Base-by-base conservation (phyloP, 2,113 vertebrate species). In the Patagioenas fasciata region DNA sequence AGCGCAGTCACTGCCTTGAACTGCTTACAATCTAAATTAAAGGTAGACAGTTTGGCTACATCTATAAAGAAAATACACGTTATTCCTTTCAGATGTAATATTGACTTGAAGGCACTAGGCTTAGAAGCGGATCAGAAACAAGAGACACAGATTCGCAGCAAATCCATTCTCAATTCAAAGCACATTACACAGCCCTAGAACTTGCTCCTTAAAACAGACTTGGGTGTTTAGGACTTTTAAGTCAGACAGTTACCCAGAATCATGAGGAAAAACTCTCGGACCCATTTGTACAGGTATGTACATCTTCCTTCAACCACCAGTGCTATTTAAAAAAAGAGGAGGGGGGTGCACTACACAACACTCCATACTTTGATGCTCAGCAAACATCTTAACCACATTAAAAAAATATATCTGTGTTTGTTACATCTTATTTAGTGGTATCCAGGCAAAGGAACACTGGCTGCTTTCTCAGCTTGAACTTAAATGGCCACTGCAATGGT, bases 201-300 rank as follows among this genome's bases (percentile, higher is more conserved):
- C 34, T 0, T 51, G 15, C 28, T 12, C 66, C 62, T 54, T 47
- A 18, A 56, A 79, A 32, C 12, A 62, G 48, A 54, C 11, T 23
- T 40, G 34, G 5, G 3, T 13, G 19, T 56, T 69, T 14, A 44
- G 34, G 31, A 47, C n/a, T 64, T 82, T 32, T 57, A 75, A 12
- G 42, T 62, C 71, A 75, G 47, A 57, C 40, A 77, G 38, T 60
- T 32, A 56, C 32, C 58, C 9, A 12, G 16, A 74, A 80, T 18
- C 1, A 0, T 4, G 9, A 85, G 8, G 42, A 64, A 85, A 34
- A 10, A 79, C 21, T 85, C 64, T 13, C 40, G 80, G 50, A 64
- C 4, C 8, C 11, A 29, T 75, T 24, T 44, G 24, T 47, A 54
- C 1, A 71, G 31, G 15, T n/a, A 62, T 2, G 0, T 13, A 38